Conservation (phyloP, 2,888 invertebrate genomes). For the Stenodema calcarata region DNA sequence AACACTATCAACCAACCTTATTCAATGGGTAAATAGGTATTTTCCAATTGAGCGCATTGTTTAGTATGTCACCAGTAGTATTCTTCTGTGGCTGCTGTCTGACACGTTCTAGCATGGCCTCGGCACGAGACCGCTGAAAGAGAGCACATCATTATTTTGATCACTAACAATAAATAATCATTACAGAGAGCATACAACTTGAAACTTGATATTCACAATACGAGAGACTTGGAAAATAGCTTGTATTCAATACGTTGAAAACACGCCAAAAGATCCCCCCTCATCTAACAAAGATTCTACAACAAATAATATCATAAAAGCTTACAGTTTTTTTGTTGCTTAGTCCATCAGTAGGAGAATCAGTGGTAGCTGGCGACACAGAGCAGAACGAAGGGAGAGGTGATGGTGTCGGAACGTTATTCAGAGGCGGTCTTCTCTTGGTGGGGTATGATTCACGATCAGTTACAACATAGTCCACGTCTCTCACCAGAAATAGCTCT, state of each 20-base stretch:
- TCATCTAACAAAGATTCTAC: too few relatives aligned
- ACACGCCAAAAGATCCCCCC: too few relatives aligned
- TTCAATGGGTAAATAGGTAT: slow-evolving; percentile 55
- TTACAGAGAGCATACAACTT: too few relatives aligned
- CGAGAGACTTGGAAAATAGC: too few relatives aligned
- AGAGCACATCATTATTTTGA: neutral
- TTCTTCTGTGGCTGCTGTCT: slow-evolving; percentile 60
- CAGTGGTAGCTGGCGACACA: slow-evolving; percentile 54
- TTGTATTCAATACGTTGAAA: too few relatives aligned
- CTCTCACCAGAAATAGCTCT: slow-evolving; percentile 69
- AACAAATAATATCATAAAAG: too few relatives aligned
- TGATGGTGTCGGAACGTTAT: slow-evolving; percentile 50
- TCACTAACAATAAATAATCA: too few relatives aligned
- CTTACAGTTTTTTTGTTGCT: slow-evolving; percentile 54
- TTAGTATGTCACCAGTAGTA: slow-evolving; percentile 53
- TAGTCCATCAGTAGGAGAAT: slow-evolving; percentile 56
- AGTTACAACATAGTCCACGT: slow-evolving; percentile 69
- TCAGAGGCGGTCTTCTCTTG: slow-evolving; percentile 4
- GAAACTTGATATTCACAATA: too few relatives aligned
- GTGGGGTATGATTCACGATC: slow-evolving; percentile 60
- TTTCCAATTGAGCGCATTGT: slow-evolving; percentile 55
- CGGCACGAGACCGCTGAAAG: slow-evolving; percentile 70
- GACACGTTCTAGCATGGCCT: slow-evolving; percentile 82
- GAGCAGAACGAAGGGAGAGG: slow-evolving; percentile 55
- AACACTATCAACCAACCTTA: slow-evolving; percentile 45